Evolutionary conservation across 1,140 invertebrate species (phyloP).

Genomic region (Plodia interpunctella): DNA sequence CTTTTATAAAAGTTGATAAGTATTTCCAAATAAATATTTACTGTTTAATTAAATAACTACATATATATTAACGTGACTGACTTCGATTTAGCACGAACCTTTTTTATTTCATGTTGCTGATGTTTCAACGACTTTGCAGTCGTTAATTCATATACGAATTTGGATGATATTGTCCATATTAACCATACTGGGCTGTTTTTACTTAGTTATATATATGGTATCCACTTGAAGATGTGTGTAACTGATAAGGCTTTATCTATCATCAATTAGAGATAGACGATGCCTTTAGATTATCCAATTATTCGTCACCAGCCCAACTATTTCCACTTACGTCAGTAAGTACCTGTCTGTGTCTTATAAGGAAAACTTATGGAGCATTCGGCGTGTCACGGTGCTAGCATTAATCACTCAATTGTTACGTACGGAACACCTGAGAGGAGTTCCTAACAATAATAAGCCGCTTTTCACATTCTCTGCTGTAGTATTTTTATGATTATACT

Average conservation of each 20-base stretch:
- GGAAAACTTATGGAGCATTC: constrained; percentile 30
- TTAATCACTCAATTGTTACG: constrained; percentile 52
- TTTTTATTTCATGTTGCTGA: too few species aligned
- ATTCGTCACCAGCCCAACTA: background rate
- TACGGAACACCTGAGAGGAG: constrained; percentile 48
- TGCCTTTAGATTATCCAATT: constrained; percentile 2
- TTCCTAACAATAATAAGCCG: constrained; percentile 37
- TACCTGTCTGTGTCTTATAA: constrained; percentile 14
- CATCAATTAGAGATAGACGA: background rate
- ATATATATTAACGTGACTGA: too few species aligned
- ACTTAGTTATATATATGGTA: too few species aligned
- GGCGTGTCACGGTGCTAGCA: constrained; percentile 37
- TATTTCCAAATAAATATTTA: too few species aligned
- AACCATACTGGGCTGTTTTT: too few species aligned
- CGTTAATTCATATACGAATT: too few species aligned
- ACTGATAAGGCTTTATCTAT: background rate
- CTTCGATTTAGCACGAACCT: too few species aligned
- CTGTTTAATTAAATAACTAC: too few species aligned
- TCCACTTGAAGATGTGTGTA: background rate
- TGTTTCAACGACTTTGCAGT: too few species aligned
- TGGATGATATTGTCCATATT: too few species aligned
- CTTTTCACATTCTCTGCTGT: background rate
- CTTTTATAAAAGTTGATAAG: too few species aligned
- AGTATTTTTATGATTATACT: background rate
- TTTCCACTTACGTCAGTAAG: constrained; percentile 6